Base-by-base conservation (phyloP, 2,888 invertebrate genomes). In the Drosophila neoperkinsi region DNA sequence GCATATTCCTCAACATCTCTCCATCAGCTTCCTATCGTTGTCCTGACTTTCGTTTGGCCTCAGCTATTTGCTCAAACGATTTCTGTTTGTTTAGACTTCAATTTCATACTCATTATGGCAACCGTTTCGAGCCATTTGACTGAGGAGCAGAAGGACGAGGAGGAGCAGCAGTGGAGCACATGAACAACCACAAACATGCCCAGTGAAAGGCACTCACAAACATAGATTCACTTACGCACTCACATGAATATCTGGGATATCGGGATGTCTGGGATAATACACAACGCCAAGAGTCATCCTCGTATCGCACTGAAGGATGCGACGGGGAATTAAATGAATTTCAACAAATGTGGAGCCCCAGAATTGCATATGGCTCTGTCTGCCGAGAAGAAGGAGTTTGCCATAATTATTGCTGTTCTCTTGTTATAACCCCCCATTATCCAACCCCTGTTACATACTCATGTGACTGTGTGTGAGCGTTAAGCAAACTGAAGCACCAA, bases 271-370 rank as follows among this genome's bases (percentile, higher is more conserved):
- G 65, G 60, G 31, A 60, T 52, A 61, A 56, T 51, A 74, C 59
- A 81, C 55, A 57, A 59, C 59, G 71, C 59, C 71, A 77, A 79
- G 67, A 82, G 77, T 74, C 31, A 57, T 16, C 30, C 43, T 57
- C 82, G 65, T 70, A 85, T 78, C 69, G 61, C 71, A 56, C 66
- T 77, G 76, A 81, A 77, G 75, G 79, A 70, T 80, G 79, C 75
- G 84, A 73, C 71, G 68, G n/a, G n/a, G n/a, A 87, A 87, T 88
- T 83, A 84, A 90, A 85, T 85, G 84, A 91, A 88, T 88, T 89
- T 90, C 81, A 62, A 59, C 71, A 61, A 57, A 71, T 65, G 58
- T 68, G 36, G 52, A 64, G 68, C 76, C 63, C 76, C 50, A 68
- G 78, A 75, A 75, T 75, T 65, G 68, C 75, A 77, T 70, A 71